Conservation (phyloP, 2,797 vertebrate genomes). For the Rhinatrema bivittatum region DNA sequence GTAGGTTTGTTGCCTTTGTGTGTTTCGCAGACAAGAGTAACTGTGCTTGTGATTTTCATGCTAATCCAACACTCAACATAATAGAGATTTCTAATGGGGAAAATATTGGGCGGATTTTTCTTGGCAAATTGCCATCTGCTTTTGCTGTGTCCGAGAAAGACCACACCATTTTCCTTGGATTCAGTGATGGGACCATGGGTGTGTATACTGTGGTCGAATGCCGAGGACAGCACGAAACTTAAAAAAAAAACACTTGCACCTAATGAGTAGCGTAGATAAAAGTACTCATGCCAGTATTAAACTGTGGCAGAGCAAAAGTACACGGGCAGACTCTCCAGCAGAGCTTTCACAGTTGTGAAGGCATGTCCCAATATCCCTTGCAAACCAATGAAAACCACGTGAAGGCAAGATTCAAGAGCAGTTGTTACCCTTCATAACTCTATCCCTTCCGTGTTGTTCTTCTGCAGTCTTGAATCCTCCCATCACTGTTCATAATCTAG, state of each 20-base stretch:
- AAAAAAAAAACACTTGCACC: constrained; percentile 3
- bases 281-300: not conserved
- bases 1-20: constrained; percentile 45
- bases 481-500: too few relatives aligned
- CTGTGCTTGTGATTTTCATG: constrained; percentile 39
- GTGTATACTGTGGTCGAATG: constrained; percentile 49
- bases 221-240: not conserved
- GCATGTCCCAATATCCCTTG: too few relatives aligned
- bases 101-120: constrained; percentile 40
- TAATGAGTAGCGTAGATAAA: not conserved
- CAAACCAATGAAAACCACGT: too few relatives aligned
- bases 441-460: too few relatives aligned
- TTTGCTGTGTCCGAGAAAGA: constrained; percentile 33
- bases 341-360: too few relatives aligned
- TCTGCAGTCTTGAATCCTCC: too few relatives aligned
- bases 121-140: constrained; percentile 41
- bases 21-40: constrained; percentile 8
- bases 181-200: constrained; percentile 62
- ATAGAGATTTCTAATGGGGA: constrained; percentile 46
- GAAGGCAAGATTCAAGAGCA: too few relatives aligned
- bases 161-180: constrained; percentile 56
- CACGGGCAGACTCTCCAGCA: too few relatives aligned
- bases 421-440: too few relatives aligned
- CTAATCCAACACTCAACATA: constrained; percentile 41
- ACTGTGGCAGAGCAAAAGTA: not conserved